A percentile compares a stretch with the other conserved stretches of the same genome.
Evolutionary conservation across 2,113 vertebrate genomes (phyloP).

Genomic region (Aplodontia rufa): DNA sequence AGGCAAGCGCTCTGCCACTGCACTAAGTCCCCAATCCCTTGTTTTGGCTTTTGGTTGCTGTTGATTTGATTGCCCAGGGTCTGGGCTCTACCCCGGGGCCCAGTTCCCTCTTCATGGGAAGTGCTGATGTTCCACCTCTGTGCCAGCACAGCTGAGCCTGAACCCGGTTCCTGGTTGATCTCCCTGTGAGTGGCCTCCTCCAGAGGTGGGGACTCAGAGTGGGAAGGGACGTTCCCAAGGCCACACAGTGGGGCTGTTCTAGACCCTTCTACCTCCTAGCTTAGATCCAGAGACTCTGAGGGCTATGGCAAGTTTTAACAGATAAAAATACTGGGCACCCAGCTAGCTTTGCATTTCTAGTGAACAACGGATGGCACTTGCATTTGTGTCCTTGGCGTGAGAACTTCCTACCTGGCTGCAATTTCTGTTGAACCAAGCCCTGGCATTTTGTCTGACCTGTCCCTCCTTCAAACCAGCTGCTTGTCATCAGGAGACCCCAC

Average conservation of each 20-base stretch:
- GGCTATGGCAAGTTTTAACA: not conserved
- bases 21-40: not conserved
- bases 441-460: not conserved
- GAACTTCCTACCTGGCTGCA: too few relatives aligned
- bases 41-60: not conserved
- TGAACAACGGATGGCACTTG: not conserved
- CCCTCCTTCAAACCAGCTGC: not conserved
- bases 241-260: not conserved
- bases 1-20: not conserved
- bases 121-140: too few relatives aligned
- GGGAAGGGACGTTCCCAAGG: not conserved
- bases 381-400: not conserved
- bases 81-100: too few relatives aligned
- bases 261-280: accelerated
- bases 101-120: too few relatives aligned
- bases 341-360: not conserved
- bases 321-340: not conserved
- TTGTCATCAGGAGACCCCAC: not conserved
- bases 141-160: too few relatives aligned
- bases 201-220: not conserved
- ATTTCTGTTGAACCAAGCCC: not conserved
- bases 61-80: too few relatives aligned
- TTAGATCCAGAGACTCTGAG: not conserved
- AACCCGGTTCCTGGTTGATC: too few relatives aligned
- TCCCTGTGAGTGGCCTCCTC: not conserved